Evolutionary conservation across 1,140 invertebrate genomes (phyloP), one percentile per base, ranked within the genome.

Genomic region (Aphelenchoides fujianensis): DNA sequence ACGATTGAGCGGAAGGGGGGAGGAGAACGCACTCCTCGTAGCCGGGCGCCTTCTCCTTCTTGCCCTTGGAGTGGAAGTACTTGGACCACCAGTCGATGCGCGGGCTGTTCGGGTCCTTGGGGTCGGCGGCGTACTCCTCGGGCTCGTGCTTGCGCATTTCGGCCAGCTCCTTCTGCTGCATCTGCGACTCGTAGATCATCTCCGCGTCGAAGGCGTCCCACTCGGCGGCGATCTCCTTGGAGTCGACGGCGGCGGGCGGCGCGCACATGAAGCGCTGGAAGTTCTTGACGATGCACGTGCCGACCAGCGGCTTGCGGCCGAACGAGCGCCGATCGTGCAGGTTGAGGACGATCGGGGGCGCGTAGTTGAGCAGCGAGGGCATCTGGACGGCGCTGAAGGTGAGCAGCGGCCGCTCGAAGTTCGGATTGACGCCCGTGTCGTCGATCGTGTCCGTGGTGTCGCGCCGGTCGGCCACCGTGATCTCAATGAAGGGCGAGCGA

Each of bases 61-160:
- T 83, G 23, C 85, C 86, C 7, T 80, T 82, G 2, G 86, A 87
- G n/a, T 84, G 84, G 69, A 86, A 88, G 77, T 86, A 88, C 70
- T 87, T 87, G 41, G 85, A 87, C 87, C 87, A 88, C 87, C 87
- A 88, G 75, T 88, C 87, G 54, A 88, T 82, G 31, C 48, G 64
- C 5, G 71, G 70, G n/a, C 68, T 64, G 32, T 67, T 74, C 30
- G 73, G 62, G 31, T 73, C 35, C n/a, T 77, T 68, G 0, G 64
- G 32, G 35, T 37, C 66, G 9, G 41, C 71, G 30, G 32, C 28
- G 37, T 76, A 28, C 34, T 69, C 69, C 31, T 75, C 55, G 53
- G 59, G 61, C 9, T 75, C 69, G 0, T 59, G 19, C 16, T 66
- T 72, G 23, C 55, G 5, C 1, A 70, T 19, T 35, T 23, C 41